Conservation (phyloP, 2,113 vertebrate species). For the Verasper variegatus region DNA sequence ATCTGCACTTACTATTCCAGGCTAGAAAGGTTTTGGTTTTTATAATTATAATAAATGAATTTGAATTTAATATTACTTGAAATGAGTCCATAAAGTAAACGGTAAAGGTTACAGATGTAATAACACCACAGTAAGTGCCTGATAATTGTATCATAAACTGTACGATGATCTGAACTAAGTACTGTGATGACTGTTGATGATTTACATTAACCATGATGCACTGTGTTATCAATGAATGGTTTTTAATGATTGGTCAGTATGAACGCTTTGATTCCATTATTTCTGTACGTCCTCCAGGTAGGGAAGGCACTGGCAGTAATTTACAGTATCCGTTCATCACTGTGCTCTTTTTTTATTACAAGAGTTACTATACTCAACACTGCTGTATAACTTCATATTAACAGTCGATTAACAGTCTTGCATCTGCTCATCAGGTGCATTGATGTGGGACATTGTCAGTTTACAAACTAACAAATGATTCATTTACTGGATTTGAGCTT, state of each 20-base stretch:
- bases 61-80: not conserved
- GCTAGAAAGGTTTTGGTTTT: not conserved
- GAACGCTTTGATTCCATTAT: not conserved
- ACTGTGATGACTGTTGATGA: conserved; percentile 19
- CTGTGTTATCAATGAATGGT: conserved; percentile 7
- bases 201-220: conserved; percentile 27
- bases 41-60: conserved; percentile 1
- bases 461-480: not conserved
- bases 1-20: not conserved
- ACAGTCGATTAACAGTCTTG: no score
- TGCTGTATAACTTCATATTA: not conserved
- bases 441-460: no score
- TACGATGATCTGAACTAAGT: not conserved
- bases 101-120: conserved; percentile 1
- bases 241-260: not conserved
- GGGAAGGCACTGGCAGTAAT: not conserved
- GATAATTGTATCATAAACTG: not conserved
- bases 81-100: not conserved
- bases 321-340: not conserved
- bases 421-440: no score
- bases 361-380: not conserved
- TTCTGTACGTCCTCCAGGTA: not conserved
- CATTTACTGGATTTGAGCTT: not conserved
- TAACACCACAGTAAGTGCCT: conserved; percentile 42
- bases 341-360: not conserved